Conservation (phyloP, 2,888 invertebrate species). For the Metopia argyrocephala region DNA sequence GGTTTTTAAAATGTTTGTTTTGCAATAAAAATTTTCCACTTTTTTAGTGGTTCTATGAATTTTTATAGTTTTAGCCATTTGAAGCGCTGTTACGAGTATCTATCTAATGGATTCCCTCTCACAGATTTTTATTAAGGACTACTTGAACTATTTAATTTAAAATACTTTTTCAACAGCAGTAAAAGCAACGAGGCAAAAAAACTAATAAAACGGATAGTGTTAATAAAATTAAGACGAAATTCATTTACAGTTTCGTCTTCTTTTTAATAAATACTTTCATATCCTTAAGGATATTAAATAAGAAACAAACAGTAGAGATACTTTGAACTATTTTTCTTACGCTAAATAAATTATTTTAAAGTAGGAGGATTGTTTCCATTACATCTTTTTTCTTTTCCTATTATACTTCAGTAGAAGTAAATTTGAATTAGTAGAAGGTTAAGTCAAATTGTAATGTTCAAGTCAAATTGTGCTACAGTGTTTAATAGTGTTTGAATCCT, state of each 20-base stretch:
- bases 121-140: neutral
- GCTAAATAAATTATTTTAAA: constrained; percentile 28
- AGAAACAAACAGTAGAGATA: neutral
- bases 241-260: neutral
- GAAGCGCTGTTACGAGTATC: neutral
- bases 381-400: neutral
- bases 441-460: constrained; percentile 10
- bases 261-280: neutral
- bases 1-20: too few species aligned
- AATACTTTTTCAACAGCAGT: constrained; percentile 13
- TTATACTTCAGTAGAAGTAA: neutral
- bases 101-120: too few species aligned
- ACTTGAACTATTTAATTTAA: neutral
- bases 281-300: constrained; percentile 23
- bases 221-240: neutral
- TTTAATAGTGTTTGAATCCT: constrained; percentile 14
- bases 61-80: constrained; percentile 18
- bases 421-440: neutral
- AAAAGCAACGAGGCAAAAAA: neutral
- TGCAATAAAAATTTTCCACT: too few species aligned
- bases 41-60: too few species aligned
- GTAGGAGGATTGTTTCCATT: constrained; percentile 1
- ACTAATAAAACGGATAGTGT: neutral
- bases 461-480: constrained; percentile 2
- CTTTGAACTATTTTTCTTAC: neutral